phyloP scores from a whole-genome alignment of 2,888 invertebrate genomes.

The Tenthredo distinguenda region DNA sequence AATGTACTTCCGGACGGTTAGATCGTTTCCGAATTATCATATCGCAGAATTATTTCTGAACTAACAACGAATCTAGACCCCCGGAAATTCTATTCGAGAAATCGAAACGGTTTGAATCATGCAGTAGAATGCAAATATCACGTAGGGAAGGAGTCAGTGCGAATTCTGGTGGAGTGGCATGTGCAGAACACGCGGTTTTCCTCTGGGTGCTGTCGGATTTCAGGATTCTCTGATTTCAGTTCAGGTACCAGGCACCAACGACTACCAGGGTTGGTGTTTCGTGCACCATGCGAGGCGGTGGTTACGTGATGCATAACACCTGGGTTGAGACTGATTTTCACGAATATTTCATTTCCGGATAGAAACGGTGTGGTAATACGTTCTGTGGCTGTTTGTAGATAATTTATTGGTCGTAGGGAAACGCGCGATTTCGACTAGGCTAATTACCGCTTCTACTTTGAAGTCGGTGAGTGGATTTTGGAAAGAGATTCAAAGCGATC shows the following conservation, averaged over 20 bases:
- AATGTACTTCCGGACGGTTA: neutral
- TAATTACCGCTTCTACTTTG: neutral
- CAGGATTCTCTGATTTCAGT: conserved; percentile 14
- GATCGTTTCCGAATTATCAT: neutral
- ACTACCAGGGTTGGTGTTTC: neutral
- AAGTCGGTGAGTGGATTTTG: neutral
- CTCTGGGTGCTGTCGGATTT: conserved; percentile 3
- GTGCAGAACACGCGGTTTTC: neutral
- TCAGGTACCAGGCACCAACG: conserved; percentile 4
- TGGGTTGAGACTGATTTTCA: neutral
- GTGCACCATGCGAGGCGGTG: conserved; percentile 3
- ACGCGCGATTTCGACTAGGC: neutral
- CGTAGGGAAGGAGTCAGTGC: neutral
- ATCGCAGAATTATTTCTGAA: neutral
- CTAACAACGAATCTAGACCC: neutral
- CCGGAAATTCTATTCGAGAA: neutral
- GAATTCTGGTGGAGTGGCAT: neutral
- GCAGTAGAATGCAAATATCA: neutral
- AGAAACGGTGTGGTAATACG: neutral
- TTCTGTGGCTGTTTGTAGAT: neutral
- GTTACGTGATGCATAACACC: neutral
- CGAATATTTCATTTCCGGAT: neutral
- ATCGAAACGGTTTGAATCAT: neutral
- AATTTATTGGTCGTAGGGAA: neutral
- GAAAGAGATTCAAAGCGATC: neutral